Conservation (phyloP, 2,113 vertebrate species). For the Ahaetulla prasina region DNA sequence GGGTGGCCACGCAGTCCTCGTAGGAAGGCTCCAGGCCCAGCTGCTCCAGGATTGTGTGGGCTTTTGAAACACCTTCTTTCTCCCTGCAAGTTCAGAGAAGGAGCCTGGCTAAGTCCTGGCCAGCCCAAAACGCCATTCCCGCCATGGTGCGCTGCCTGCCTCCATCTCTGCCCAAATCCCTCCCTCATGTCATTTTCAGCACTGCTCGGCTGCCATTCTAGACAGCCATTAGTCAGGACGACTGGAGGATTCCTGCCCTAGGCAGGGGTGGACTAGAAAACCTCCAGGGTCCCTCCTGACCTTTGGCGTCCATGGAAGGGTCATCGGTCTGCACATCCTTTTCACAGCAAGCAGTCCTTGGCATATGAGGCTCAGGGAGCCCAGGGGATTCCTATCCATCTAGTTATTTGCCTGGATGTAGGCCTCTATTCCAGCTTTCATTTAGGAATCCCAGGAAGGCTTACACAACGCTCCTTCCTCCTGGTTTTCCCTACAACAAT, state of each 20-base stretch:
- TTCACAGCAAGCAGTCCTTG: background rate
- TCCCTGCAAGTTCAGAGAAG: constrained; percentile 64
- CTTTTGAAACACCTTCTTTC: constrained; percentile 80
- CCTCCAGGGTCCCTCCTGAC: background rate
- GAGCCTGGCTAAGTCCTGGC: background rate
- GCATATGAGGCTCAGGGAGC: background rate
- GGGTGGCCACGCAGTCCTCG: constrained; percentile 84
- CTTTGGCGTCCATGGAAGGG: background rate
- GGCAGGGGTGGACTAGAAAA: background rate
- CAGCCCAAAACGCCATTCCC: background rate
- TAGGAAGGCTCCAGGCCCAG: constrained; percentile 79
- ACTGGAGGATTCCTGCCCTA: background rate
- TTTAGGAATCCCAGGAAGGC: background rate
- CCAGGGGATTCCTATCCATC: background rate
- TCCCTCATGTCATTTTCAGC: background rate
- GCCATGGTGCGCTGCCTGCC: background rate
- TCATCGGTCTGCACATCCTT: background rate
- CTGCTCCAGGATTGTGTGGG: constrained; percentile 73
- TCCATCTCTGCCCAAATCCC: background rate
- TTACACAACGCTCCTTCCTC: background rate
- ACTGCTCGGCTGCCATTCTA: background rate
- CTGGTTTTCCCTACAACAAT: background rate
- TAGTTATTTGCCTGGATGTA: background rate
- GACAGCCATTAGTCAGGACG: background rate
- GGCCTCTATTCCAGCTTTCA: background rate